Conservation (phyloP, 2,797 vertebrate species). For the Helicolenus hilgendorfi region DNA sequence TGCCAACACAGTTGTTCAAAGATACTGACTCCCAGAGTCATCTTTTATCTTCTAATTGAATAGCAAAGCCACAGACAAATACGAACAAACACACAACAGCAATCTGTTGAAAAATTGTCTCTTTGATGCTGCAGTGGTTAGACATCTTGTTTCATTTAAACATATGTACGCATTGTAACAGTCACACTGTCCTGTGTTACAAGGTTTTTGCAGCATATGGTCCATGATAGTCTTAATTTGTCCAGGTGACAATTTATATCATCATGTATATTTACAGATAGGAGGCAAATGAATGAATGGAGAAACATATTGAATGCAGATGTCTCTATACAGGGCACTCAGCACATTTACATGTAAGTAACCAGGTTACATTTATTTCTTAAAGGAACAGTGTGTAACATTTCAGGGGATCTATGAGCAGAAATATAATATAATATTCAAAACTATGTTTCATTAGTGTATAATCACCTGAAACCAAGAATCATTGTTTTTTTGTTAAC, state of each 20-base stretch:
- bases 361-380: background rate
- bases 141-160: slow-evolving; percentile 47
- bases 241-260: background rate
- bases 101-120: slow-evolving; percentile 53
- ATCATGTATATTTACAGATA: background rate
- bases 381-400: too few relatives aligned
- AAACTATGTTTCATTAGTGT: too few relatives aligned
- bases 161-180: background rate
- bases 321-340: background rate
- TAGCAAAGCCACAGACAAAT: slow-evolving; percentile 33
- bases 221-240: slow-evolving; percentile 5
- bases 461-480: too few relatives aligned
- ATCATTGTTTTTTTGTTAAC: too few relatives aligned
- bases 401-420: too few relatives aligned
- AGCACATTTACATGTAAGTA: background rate
- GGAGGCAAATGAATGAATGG: background rate
- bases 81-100: slow-evolving; percentile 1
- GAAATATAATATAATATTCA: too few relatives aligned
- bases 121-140: slow-evolving; percentile 49
- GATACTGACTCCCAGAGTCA: slow-evolving; percentile 51
- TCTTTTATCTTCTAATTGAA: slow-evolving; percentile 79
- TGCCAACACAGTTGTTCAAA: slow-evolving; percentile 39
- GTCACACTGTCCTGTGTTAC: background rate
- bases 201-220: slow-evolving; percentile 1
- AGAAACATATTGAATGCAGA: background rate